Conservation (phyloP, 1,140 invertebrate species). For the Plodia interpunctella region DNA sequence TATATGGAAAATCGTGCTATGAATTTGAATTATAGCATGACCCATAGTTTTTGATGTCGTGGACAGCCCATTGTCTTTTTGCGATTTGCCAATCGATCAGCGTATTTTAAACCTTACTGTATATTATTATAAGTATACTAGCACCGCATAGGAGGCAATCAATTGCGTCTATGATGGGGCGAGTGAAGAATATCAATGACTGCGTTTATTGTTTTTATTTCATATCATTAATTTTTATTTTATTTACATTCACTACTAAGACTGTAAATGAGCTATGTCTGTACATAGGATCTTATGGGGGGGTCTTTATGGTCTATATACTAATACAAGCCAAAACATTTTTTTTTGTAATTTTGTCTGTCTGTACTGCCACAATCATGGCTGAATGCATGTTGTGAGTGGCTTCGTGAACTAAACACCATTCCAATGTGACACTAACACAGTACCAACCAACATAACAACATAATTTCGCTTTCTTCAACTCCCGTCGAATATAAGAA, state of each 20-base stretch:
- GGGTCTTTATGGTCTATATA: too few relatives aligned
- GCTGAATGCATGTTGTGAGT: too few relatives aligned
- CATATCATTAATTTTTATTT: too few relatives aligned
- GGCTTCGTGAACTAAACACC: too few relatives aligned
- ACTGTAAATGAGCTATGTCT: too few relatives aligned
- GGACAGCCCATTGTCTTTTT: constrained; percentile 22
- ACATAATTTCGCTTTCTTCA: not conserved
- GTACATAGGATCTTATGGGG: too few relatives aligned
- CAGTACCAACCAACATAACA: not conserved
- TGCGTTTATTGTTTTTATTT: too few relatives aligned
- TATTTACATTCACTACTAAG: too few relatives aligned
- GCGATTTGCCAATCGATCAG: constrained; percentile 31
- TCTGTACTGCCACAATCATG: too few relatives aligned
- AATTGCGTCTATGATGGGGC: not conserved
- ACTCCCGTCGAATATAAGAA: not conserved
- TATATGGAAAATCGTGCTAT: constrained; percentile 32
- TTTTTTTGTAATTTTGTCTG: too few relatives aligned
- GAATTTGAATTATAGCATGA: constrained; percentile 42
- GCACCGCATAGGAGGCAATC: constrained; percentile 2
- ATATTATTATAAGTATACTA: not conserved
- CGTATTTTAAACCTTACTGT: not conserved
- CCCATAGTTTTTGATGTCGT: constrained; percentile 17
- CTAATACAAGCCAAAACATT: too few relatives aligned
- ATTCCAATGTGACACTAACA: not conserved
- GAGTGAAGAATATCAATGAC: constrained; percentile 5